Percentiles rank a stretch among this genome's conserved stretches.
These are phyloP conservation scores for Octopus sinensis DNA, from an alignment of 1,140 invertebrate genomes.

Conservation along the genomic window DNA sequence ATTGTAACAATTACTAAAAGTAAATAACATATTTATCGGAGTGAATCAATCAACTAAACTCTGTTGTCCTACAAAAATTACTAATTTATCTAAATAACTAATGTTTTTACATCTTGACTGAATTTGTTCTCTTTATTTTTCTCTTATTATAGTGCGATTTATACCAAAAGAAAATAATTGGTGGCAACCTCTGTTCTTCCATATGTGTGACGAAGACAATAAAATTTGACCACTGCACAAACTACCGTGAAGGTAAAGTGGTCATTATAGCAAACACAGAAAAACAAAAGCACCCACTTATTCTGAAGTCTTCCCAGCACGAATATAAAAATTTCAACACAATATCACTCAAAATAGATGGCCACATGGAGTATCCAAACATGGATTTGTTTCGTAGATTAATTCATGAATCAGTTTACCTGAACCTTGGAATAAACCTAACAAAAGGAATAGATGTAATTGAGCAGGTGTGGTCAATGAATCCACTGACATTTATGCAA, in stretches of 20 bases:
- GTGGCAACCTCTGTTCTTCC: conserved; percentile 40
- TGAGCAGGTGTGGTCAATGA: conserved; percentile 33
- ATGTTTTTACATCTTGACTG: no score
- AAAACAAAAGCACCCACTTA: conserved; percentile 13
- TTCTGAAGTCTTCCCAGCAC: not conserved
- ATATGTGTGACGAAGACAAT: conserved; percentile 34
- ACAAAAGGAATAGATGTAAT: conserved; percentile 26
- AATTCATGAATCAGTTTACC: not conserved
- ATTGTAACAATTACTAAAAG: no score
- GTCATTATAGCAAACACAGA: conserved; percentile 32
- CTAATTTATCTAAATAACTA: no score
- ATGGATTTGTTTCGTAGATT: not conserved
- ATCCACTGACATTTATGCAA: conserved; percentile 28
- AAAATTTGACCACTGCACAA: conserved; percentile 36
- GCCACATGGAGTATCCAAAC: conserved; percentile 9
- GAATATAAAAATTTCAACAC: not conserved
- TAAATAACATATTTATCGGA: no score
- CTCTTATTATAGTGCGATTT: conserved; percentile 41
- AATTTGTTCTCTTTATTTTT: not conserved
- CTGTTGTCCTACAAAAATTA: no score
- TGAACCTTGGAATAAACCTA: conserved; percentile 22
- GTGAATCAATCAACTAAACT: no score
- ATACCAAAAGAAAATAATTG: conserved; percentile 32
- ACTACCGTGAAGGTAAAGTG: conserved; percentile 43
- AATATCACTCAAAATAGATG: not conserved